Evolutionary conservation across 2,797 vertebrate genomes (phyloP).

Genomic region (Anguilla megastoma): DNA sequence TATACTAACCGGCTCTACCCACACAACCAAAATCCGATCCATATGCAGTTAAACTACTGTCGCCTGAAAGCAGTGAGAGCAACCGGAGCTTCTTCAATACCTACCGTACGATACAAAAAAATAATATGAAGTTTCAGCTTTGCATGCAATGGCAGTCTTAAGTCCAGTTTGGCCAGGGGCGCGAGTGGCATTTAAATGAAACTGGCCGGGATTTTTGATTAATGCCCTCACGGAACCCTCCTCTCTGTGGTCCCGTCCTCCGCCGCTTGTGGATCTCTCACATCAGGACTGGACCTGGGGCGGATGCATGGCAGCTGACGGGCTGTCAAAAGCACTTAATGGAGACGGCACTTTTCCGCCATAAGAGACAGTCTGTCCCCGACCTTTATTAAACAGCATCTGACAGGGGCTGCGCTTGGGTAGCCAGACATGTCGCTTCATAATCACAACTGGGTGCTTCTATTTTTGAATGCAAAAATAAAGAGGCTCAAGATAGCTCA

Average conservation of each 20-base stretch:
- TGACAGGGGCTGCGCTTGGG: slow-evolving; percentile 18
- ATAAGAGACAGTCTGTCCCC: slow-evolving; percentile 23
- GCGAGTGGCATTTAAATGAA: slow-evolving; percentile 38
- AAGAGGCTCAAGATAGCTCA: not conserved
- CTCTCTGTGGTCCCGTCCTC: not conserved
- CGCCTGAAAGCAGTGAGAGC: slow-evolving; percentile 12
- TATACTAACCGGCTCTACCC: not conserved
- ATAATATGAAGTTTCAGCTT: slow-evolving; percentile 8
- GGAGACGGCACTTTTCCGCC: slow-evolving; percentile 32
- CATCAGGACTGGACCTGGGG: slow-evolving; percentile 30
- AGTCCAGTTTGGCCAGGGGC: slow-evolving; percentile 29
- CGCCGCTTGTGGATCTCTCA: slow-evolving; percentile 27
- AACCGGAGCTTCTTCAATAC: slow-evolving; percentile 39
- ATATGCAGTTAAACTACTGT: slow-evolving; percentile 25
- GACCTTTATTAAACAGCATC: slow-evolving; percentile 35
- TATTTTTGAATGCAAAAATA: not conserved
- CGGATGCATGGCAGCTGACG: slow-evolving; percentile 30
- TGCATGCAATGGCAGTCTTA: slow-evolving; percentile 44
- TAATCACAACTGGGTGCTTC: not conserved
- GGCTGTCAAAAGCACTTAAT: slow-evolving; percentile 49
- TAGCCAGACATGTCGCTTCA: not conserved
- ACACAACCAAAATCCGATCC: slow-evolving; percentile 22
- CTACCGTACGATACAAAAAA: slow-evolving; percentile 9
- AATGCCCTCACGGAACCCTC: slow-evolving; percentile 39
- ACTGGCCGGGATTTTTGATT: slow-evolving; percentile 46